Base-by-base conservation (phyloP, 2,797 vertebrate species). In the Gadopsis bispinosus region DNA sequence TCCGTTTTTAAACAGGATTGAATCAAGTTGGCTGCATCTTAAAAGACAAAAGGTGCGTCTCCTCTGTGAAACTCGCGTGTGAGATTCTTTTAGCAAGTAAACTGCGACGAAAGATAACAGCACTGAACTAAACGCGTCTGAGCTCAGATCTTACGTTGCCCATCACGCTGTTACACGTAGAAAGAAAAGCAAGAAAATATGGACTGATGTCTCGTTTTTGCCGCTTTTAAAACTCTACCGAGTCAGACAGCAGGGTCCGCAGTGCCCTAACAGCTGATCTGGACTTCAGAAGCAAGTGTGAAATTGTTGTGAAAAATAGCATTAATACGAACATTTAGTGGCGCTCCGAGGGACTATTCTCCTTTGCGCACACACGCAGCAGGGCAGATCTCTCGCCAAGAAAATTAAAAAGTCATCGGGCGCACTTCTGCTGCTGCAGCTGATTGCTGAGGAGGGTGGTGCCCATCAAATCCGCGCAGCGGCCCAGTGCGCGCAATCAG, bases 401-500 rank as follows among this genome's bases (percentile, higher is more conserved):
- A 83, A 79, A 90, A 91, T 79, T 93, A 88, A 90, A 87, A 93
- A 77, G 81, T 79, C 77, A 43, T 93, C 84, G 75, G 73, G 83
- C 77, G 84, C 90, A 75, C 88, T 86, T 87, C 50, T 84, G 83
- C 50, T 84, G 83, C 86, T 83, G 88, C 87, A 91, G 93, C 90
- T 93, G 95, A 95, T 93, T 94, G 83, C 84, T 84, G 81, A 67
- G 80, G 90, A 90, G 92, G 92, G 90, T 87, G 92, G 90, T 89
- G 90, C 92, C 92, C 91, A 87, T 92, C 88, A 92, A 67, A 90
- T 91, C 91, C 92, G 92, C 80, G 93, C 73, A 86, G 93, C 89
- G 87, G 93, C 87, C 86, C 88, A 90, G 80, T 68, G 91, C 82
- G 95, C 92, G 93, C 94, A 92, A 95, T 94, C 95, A 91, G 95